Evolutionary conservation across 1,140 invertebrate species (phyloP).

Genomic region (Platorchestia sp.): DNA sequence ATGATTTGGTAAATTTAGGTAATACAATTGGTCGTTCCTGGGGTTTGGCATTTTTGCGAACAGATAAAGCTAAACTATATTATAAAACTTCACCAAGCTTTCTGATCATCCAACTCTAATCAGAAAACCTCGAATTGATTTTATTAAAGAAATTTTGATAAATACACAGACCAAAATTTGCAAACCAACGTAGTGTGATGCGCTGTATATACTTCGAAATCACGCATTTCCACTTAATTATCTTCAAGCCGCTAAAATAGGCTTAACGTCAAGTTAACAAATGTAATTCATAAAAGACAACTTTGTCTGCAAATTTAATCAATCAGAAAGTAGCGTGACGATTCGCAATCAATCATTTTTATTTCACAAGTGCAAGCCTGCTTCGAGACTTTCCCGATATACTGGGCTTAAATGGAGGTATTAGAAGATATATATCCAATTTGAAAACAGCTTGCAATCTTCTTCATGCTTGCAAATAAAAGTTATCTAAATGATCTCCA

Average conservation of each 20-base stretch:
- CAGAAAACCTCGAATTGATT: not conserved
- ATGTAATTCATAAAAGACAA: too few species aligned
- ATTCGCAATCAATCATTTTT: too few species aligned
- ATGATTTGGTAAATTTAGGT: not conserved
- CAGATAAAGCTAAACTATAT: not conserved
- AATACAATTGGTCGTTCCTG: not conserved
- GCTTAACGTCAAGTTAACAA: not conserved
- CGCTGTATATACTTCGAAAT: not conserved
- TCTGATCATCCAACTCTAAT: not conserved
- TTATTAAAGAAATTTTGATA: not conserved
- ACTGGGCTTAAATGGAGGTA: too few species aligned
- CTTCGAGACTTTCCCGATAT: too few species aligned
- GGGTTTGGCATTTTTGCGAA: not conserved
- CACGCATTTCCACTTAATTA: not conserved
- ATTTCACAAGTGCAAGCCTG: too few species aligned
- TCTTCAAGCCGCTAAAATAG: not conserved
- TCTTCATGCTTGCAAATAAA: too few species aligned
- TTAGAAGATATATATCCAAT: too few species aligned
- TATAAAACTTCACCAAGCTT: not conserved
- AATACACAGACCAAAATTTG: not conserved
- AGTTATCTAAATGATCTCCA: too few species aligned
- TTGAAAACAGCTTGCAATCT: too few species aligned
- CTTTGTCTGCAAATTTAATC: too few species aligned
- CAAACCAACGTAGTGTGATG: not conserved
- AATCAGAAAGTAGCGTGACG: too few species aligned